phyloP scores from a whole-genome alignment of 2,797 vertebrate genomes.

The Dicrostonyx torquatus region DNA sequence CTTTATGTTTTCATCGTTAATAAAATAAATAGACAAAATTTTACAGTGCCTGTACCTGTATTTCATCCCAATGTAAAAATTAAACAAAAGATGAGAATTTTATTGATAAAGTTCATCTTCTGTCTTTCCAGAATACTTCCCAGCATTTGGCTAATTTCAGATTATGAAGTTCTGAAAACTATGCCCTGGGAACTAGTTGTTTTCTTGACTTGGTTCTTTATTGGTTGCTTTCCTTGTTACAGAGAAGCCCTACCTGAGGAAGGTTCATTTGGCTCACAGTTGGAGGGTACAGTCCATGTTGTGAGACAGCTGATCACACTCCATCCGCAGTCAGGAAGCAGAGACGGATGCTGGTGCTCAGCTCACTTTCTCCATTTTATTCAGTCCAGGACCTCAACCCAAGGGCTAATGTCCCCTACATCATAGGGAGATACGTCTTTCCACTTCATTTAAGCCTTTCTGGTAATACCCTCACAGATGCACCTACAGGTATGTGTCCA shows the following conservation, averaged over 20 bases:
- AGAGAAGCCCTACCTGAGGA: neutral
- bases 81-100: neutral
- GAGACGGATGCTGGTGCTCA: neutral
- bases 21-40: neutral
- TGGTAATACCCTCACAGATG: neutral
- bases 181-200: neutral
- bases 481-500: too few species aligned
- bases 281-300: neutral
- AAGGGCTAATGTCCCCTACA: neutral
- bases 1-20: neutral
- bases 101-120: neutral
- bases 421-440: neutral
- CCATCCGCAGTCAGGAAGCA: neutral
- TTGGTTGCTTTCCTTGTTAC: neutral
- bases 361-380: neutral
- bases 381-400: neutral
- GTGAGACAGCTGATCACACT: neutral
- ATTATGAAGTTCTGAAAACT: constrained; percentile 37
- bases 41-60: neutral
- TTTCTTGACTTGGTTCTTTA: neutral
- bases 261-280: neutral
- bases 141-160: neutral
- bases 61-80: constrained; percentile 7
- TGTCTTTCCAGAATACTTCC: neutral
- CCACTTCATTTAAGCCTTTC: neutral